Percentiles rank a stretch among this genome's conserved stretches.
Conservation (phyloP, 2,797 vertebrate genomes). For the Gallinago nigripennis region DNA sequence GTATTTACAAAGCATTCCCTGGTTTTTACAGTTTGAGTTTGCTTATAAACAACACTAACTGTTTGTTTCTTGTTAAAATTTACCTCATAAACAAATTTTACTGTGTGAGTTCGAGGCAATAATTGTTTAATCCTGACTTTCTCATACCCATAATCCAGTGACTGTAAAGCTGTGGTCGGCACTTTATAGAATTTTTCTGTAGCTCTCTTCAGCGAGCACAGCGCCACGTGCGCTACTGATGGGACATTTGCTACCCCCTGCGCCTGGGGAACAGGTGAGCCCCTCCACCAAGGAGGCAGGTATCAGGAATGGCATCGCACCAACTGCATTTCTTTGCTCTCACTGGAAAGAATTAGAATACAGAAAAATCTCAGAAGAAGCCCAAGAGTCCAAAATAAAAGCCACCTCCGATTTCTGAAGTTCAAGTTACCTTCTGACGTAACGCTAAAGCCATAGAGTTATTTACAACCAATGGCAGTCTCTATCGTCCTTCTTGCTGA, state of each 20-base stretch:
- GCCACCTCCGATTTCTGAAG: constrained; percentile 6
- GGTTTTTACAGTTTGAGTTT: constrained; percentile 55
- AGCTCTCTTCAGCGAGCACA: neutral
- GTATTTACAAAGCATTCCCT: constrained; percentile 52
- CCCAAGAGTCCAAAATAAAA: neutral
- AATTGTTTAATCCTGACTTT: constrained; percentile 61
- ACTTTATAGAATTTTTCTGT: neutral
- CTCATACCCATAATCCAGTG: neutral
- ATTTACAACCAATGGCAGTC: constrained; percentile 51
- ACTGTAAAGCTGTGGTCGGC: constrained; percentile 51
- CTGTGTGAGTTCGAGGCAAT: constrained; percentile 52
- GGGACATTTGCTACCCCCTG: neutral
- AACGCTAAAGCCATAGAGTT: neutral
- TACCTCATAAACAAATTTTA: constrained; percentile 76
- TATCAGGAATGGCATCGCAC: neutral
- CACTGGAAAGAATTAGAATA: neutral
- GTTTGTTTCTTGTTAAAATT: constrained; percentile 77
- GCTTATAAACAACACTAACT: constrained; percentile 72
- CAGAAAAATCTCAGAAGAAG: neutral
- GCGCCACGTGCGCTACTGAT: neutral
- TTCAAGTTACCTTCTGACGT: neutral
- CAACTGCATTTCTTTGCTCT: neutral
- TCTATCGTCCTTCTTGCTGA: constrained; percentile 69
- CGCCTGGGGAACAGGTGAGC: accelerated
- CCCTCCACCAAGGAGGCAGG: neutral